Evolutionary conservation across 2,888 invertebrate species (phyloP).

Genomic region (Seira sanloemensis): DNA sequence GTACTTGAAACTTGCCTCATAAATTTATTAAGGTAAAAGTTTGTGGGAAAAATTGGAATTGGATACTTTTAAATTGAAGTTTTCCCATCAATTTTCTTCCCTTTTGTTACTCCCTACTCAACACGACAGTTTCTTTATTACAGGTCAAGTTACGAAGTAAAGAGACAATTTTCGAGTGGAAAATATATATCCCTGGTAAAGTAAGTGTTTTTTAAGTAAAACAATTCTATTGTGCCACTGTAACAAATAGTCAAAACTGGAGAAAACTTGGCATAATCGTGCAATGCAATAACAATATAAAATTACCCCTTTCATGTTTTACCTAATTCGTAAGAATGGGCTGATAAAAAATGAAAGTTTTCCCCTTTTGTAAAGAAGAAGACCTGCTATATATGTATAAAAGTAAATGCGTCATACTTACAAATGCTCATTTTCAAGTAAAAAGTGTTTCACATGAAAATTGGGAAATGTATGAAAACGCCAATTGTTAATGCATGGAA

Average conservation of each 20-base stretch:
- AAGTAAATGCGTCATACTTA: too few relatives aligned
- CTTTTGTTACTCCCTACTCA: slow-evolving; percentile 28
- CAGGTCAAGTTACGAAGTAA: slow-evolving; percentile 40
- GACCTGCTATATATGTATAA: too few relatives aligned
- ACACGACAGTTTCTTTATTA: slow-evolving; percentile 38
- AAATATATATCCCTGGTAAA: too few relatives aligned
- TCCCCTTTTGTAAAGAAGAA: slow-evolving; percentile 2
- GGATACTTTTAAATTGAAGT: slow-evolving; percentile 50
- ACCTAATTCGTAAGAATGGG: slow-evolving; percentile 16
- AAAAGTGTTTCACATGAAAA: neutral
- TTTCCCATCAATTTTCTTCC: slow-evolving; percentile 30
- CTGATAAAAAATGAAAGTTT: neutral
- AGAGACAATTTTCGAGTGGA: neutral
- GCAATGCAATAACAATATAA: neutral
- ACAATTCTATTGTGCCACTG: too few relatives aligned
- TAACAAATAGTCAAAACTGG: neutral
- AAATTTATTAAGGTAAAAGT: slow-evolving; percentile 53
- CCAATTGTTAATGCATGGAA: neutral
- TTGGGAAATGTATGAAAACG: neutral
- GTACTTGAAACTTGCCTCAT: slow-evolving; percentile 17
- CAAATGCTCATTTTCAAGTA: too few relatives aligned
- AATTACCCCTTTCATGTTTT: slow-evolving; percentile 16
- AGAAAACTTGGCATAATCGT: neutral
- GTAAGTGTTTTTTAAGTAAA: neutral
- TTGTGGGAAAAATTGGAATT: slow-evolving; percentile 61